Conservation (phyloP, 2,797 vertebrate species). For the Spheniscus humboldti region DNA sequence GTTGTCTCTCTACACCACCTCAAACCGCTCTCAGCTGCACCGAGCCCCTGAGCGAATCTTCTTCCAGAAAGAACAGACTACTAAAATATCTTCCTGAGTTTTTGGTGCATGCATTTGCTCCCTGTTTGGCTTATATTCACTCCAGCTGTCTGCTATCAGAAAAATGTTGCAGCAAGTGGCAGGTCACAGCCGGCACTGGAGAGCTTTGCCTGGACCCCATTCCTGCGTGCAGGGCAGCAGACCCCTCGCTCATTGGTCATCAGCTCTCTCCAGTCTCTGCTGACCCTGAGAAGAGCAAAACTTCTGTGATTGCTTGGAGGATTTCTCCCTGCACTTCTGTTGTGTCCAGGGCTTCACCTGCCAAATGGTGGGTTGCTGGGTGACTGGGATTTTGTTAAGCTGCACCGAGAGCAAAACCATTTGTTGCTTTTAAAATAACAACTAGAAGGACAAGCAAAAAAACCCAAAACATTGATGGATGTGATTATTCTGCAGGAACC, state of each 20-base stretch:
- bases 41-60: fast-evolving
- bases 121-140: background rate
- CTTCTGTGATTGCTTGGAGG: background rate
- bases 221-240: background rate
- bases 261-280: background rate
- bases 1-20: background rate
- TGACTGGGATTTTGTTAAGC: background rate
- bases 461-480: background rate
- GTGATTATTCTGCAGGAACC: background rate
- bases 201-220: background rate
- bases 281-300: background rate
- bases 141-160: background rate
- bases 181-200: background rate
- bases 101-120: background rate
- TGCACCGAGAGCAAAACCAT: background rate
- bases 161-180: background rate
- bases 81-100: background rate
- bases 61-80: background rate
- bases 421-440: background rate
- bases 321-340: background rate
- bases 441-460: background rate
- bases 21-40: background rate
- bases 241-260: background rate
- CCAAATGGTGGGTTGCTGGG: background rate
- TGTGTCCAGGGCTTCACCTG: background rate